phyloP scores from a whole-genome alignment of 1,140 invertebrate species.

The Rhynchophorus ferrugineus region DNA sequence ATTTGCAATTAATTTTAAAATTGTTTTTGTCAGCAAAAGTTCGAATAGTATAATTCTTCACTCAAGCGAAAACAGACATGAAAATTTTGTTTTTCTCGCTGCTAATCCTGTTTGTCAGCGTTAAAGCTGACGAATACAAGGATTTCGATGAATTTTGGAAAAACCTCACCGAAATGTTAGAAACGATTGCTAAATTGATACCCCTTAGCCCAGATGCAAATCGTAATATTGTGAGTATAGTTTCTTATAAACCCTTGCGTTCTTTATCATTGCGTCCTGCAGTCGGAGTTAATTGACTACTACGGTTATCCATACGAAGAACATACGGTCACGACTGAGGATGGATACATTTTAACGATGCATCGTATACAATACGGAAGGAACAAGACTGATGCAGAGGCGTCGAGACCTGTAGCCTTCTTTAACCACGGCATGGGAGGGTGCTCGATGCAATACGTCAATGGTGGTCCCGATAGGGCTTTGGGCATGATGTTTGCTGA shows the following conservation, averaged over 20 bases:
- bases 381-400: neutral
- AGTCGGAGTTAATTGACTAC: constrained; percentile 16
- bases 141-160: no score
- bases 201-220: no score
- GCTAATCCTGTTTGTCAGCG: no score
- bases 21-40: no score
- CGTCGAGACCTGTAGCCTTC: neutral
- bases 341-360: constrained; percentile 22
- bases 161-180: no score
- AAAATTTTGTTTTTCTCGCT: no score
- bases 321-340: constrained; percentile 21
- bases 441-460: constrained; percentile 11
- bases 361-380: constrained; percentile 22
- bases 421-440: constrained; percentile 12
- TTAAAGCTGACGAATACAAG: no score
- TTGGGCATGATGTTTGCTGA: constrained; percentile 12
- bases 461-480: constrained; percentile 5
- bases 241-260: neutral
- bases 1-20: no score
- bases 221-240: neutral
- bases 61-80: no score
- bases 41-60: no score
- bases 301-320: constrained; percentile 22
- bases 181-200: no score
- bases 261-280: no score